Conservation (phyloP, 2,888 invertebrate genomes). For the Sinotaia quadrata region DNA sequence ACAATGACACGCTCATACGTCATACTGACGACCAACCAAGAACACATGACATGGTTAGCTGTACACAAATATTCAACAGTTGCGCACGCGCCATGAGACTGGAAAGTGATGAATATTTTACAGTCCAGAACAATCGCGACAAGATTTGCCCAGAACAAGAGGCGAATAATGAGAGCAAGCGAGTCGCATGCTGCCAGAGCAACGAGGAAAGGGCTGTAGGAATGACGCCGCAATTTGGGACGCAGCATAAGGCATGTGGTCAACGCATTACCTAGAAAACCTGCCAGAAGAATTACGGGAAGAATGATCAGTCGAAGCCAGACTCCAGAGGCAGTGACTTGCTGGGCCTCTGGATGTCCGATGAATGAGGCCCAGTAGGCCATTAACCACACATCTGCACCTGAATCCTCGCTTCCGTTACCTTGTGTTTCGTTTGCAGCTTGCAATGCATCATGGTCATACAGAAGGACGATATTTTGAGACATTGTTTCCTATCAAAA, state of each 20-base stretch:
- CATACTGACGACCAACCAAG: constrained; percentile 10
- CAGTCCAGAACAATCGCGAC: background rate
- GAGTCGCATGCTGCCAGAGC: constrained; percentile 12
- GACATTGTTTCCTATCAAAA: too few relatives aligned
- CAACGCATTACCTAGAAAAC: constrained; percentile 11
- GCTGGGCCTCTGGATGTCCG: constrained; percentile 9
- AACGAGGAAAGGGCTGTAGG: constrained; percentile 10
- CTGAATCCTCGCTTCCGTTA: too few relatives aligned
- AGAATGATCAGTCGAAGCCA: constrained; percentile 12
- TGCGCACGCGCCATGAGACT: constrained; percentile 4
- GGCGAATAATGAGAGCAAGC: background rate
- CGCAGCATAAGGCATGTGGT: constrained; percentile 6
- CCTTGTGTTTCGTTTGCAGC: too few relatives aligned
- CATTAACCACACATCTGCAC: background rate
- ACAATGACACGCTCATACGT: background rate
- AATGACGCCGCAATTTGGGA: background rate
- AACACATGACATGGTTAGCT: constrained; percentile 15
- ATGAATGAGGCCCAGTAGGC: constrained; percentile 17
- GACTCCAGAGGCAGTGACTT: background rate
- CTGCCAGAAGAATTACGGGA: constrained; percentile 9
- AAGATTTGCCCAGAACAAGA: constrained; percentile 1
- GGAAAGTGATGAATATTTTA: background rate
- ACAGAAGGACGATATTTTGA: too few relatives aligned
- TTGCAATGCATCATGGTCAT: too few relatives aligned
- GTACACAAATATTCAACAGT: constrained; percentile 5